phyloP scores from a whole-genome alignment of 1,140 invertebrate species.

The Akabosia matsudoensis region DNA sequence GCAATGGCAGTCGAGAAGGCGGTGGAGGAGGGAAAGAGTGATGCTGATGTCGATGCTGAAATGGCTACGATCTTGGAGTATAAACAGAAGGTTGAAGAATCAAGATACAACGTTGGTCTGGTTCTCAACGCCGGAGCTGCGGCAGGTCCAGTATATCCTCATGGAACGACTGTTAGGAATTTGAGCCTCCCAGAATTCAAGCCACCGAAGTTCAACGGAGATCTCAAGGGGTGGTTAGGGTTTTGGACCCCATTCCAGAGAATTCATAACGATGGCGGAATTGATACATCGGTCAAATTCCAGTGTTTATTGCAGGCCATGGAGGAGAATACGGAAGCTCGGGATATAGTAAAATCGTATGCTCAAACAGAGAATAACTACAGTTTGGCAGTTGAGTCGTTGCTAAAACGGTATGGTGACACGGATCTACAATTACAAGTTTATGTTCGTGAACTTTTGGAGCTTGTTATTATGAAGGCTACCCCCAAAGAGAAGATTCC shows the following conservation, averaged over 20 bases:
- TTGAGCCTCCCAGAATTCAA: constrained; percentile 46
- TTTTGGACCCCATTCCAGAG: constrained; percentile 50
- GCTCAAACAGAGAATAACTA: not conserved
- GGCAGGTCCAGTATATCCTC: too few relatives aligned
- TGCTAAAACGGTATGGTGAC: not conserved
- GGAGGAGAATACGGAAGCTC: not conserved
- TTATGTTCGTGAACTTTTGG: not conserved
- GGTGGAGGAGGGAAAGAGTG: too few relatives aligned
- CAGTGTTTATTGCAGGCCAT: constrained; percentile 36
- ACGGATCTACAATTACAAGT: not conserved
- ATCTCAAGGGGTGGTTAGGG: not conserved
- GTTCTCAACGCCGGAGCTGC: too few relatives aligned
- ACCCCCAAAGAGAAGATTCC: constrained; percentile 8
- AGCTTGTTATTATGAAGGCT: not conserved
- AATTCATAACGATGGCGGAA: constrained; percentile 48
- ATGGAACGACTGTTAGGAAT: not conserved
- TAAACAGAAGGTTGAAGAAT: too few relatives aligned
- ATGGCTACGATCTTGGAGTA: too few relatives aligned
- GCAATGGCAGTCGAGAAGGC: too few relatives aligned
- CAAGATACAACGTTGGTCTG: too few relatives aligned
- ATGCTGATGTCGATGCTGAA: too few relatives aligned
- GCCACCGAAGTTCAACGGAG: constrained; percentile 49
- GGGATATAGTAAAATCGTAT: not conserved
- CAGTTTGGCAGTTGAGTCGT: not conserved
- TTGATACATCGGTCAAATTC: constrained; percentile 50